These are phyloP conservation scores for Boleophthalmus pectinirostris DNA, from an alignment of 2,113 vertebrate species.

Conservation along the genomic window DNA sequence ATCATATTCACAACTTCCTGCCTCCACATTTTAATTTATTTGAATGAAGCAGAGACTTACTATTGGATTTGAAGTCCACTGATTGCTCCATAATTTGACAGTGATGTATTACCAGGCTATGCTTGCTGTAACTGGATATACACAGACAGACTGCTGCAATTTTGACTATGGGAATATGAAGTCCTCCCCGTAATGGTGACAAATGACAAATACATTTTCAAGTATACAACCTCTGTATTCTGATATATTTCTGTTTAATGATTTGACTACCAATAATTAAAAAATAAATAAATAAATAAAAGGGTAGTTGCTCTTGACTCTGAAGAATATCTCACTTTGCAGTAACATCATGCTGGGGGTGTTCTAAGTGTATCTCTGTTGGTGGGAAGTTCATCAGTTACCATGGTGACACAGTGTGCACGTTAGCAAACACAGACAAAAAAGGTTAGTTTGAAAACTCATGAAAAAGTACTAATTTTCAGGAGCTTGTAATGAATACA, in stretches of 20 bases:
- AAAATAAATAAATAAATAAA: no score
- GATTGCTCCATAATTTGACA: slow-evolving; percentile 7
- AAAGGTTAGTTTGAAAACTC: no score
- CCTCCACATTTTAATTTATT: neutral
- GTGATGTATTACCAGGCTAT: neutral
- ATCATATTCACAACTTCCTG: neutral
- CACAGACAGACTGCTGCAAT: neutral
- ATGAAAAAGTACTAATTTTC: no score
- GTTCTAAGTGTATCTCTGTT: no score
- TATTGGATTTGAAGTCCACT: neutral
- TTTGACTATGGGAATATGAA: neutral
- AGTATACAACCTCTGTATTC: no score
- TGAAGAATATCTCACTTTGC: neutral
- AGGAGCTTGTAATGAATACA: no score
- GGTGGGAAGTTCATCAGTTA: no score
- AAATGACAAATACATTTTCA: neutral
- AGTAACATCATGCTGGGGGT: no score
- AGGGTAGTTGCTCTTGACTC: neutral
- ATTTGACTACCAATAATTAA: no score
- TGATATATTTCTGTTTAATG: no score
- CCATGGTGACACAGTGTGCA: no score
- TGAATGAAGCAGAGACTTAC: neutral
- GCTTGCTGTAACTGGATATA: neutral
- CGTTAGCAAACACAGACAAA: no score
- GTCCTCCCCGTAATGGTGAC: neutral